These are phyloP conservation scores for Acholoe squamosa DNA, from an alignment of 2,888 invertebrate genomes.

Conservation along the genomic window DNA sequence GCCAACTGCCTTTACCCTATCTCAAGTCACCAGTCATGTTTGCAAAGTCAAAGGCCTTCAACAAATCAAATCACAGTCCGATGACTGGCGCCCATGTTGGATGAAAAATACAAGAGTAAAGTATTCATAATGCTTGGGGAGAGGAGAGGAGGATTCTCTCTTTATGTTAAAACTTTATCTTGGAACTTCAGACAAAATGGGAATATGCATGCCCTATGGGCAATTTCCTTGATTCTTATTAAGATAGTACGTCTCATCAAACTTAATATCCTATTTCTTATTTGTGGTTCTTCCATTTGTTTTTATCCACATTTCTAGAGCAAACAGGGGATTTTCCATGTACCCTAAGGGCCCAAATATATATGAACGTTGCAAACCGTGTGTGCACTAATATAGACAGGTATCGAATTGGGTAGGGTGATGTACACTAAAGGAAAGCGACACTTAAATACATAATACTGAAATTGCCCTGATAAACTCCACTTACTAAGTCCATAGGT, in stretches of 20 bases:
- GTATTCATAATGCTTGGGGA: background rate
- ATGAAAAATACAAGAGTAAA: background rate
- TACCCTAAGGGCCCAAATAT: background rate
- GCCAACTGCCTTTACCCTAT: background rate
- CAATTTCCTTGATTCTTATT: background rate
- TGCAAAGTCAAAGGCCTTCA: background rate
- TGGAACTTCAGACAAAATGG: too few relatives aligned
- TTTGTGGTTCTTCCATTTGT: background rate
- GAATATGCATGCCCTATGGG: background rate
- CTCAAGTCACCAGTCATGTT: constrained; percentile 6
- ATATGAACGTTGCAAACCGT: background rate
- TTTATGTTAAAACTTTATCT: background rate
- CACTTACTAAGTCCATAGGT: background rate
- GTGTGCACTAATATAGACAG: too few relatives aligned
- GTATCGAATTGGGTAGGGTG: too few relatives aligned
- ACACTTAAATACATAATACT: too few relatives aligned
- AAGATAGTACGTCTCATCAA: background rate
- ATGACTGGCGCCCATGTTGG: background rate
- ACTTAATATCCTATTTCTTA: background rate
- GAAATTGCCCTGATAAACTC: too few relatives aligned
- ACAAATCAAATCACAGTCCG: background rate
- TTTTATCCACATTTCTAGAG: background rate
- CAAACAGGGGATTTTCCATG: background rate
- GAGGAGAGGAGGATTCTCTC: background rate
- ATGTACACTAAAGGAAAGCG: too few relatives aligned